phyloP scores from a whole-genome alignment of 1,140 invertebrate genomes.

The Heliconius hermathena region DNA sequence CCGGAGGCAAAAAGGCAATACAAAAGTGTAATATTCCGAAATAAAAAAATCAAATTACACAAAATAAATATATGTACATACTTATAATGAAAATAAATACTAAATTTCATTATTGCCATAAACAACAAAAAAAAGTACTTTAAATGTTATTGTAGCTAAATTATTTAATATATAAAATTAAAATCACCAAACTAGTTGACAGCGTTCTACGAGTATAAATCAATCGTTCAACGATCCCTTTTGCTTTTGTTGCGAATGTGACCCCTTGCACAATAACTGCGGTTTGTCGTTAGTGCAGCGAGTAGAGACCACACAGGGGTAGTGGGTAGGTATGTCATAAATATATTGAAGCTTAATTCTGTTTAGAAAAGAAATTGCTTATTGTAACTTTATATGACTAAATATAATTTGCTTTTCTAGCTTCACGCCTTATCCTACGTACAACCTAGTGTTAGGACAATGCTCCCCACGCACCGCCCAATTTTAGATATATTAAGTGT shows the following conservation, averaged over 20 bases:
- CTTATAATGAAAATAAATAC: too few species aligned
- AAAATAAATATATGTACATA: too few species aligned
- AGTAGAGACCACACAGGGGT: slow-evolving; percentile 3
- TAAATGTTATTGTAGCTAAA: background rate
- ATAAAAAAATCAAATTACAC: too few species aligned
- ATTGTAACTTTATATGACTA: too few species aligned
- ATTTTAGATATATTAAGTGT: background rate
- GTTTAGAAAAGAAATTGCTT: background rate
- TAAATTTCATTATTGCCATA: too few species aligned
- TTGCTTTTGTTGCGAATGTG: slow-evolving; percentile 20
- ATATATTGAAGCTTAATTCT: background rate
- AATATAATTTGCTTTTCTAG: background rate
- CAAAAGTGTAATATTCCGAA: too few species aligned
- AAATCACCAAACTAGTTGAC: slow-evolving; percentile 15
- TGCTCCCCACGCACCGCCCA: background rate
- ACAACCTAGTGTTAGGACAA: background rate
- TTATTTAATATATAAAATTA: slow-evolving; percentile 18
- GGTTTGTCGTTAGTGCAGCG: slow-evolving; percentile 3
- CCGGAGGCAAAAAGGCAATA: too few species aligned
- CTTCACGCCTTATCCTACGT: background rate
- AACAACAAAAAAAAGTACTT: background rate
- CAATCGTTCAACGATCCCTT: slow-evolving; percentile 20
- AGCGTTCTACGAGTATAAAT: slow-evolving; percentile 19
- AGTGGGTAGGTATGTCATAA: background rate
- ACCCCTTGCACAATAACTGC: slow-evolving; percentile 25